A percentile compares a stretch with the other conserved stretches of the same genome.
Conservation (phyloP, 2,797 vertebrate species). For the Eupleurogrammus muticus region DNA sequence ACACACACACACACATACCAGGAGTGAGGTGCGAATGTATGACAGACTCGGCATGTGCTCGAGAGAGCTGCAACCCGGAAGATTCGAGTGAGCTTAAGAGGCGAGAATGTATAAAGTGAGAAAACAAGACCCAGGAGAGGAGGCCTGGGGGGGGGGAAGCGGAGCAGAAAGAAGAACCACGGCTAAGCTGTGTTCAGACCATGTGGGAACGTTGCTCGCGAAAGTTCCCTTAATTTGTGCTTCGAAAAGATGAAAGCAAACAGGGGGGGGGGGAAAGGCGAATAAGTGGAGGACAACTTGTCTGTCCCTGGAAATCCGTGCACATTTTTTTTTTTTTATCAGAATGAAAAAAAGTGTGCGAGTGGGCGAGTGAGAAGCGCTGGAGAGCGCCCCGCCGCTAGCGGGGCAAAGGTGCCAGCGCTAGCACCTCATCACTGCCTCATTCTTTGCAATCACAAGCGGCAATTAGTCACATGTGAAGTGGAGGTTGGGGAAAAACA, state of each 20-base stretch:
- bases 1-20: conserved; percentile 17
- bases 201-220: conserved; percentile 30
- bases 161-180: conserved; percentile 8
- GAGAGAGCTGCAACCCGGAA: conserved; percentile 34
- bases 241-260: too few species aligned
- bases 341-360: neutral
- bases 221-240: neutral
- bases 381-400: conserved; percentile 40
- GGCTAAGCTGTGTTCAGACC: conserved; percentile 30
- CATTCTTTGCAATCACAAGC: conserved; percentile 50
- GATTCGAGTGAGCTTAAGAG: conserved; percentile 46
- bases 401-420: conserved; percentile 13
- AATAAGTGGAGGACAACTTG: too few species aligned
- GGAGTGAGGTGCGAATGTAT: conserved; percentile 5
- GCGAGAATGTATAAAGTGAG: conserved; percentile 36
- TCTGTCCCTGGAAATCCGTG: too few species aligned
- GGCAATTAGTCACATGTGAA: conserved; percentile 49
- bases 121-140: conserved; percentile 23
- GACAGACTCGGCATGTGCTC: conserved; percentile 23
- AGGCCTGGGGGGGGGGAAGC: conserved; percentile 16
- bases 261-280: too few species aligned
- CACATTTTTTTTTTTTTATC: too few species aligned
- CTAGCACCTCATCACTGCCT: conserved; percentile 25
- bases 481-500: neutral
- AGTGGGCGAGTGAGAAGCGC: too few species aligned